These are phyloP conservation scores for Oikopleura vanhoeffeni DNA, from an alignment of 23 tunicate species.

Conservation along the genomic window DNA sequence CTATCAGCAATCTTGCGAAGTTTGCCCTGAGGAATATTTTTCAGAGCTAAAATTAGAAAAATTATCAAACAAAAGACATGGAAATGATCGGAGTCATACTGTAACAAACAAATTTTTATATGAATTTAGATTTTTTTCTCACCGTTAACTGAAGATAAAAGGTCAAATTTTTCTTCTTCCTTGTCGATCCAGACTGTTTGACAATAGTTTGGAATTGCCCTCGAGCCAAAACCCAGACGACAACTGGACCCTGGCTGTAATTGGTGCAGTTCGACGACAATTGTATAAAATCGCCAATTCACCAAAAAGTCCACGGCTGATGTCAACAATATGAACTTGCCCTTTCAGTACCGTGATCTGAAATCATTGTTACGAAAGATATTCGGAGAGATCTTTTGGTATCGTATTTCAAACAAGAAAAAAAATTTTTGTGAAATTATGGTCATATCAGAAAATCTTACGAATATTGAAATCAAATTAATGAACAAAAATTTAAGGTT, in stretches of 20 bases:
- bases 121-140: too few species aligned
- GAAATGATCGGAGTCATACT: too few species aligned
- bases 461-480: too few species aligned
- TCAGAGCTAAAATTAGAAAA: too few species aligned
- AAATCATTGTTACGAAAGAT: not conserved
- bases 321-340: constrained; percentile 16
- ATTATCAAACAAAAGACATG: too few species aligned
- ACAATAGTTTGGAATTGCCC: constrained; percentile 32
- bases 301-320: constrained; percentile 60
- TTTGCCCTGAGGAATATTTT: too few species aligned
- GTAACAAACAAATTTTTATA: too few species aligned
- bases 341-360: not conserved
- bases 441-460: too few species aligned
- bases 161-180: not conserved
- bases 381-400: not conserved
- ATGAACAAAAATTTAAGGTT: too few species aligned
- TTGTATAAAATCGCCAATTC: constrained; percentile 79
- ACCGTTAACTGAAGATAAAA: too few species aligned
- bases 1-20: constrained; percentile 64
- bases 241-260: not conserved
- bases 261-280: constrained; percentile 41
- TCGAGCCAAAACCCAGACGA: constrained; percentile 21
- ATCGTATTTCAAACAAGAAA: too few species aligned
- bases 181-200: constrained; percentile 32
- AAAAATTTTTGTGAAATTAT: too few species aligned